A percentile compares a stretch with the other conserved stretches of the same genome.
These are phyloP conservation scores for Catharus bicknelli DNA, from an alignment of 2,113 vertebrate genomes.

Conservation along the genomic window DNA sequence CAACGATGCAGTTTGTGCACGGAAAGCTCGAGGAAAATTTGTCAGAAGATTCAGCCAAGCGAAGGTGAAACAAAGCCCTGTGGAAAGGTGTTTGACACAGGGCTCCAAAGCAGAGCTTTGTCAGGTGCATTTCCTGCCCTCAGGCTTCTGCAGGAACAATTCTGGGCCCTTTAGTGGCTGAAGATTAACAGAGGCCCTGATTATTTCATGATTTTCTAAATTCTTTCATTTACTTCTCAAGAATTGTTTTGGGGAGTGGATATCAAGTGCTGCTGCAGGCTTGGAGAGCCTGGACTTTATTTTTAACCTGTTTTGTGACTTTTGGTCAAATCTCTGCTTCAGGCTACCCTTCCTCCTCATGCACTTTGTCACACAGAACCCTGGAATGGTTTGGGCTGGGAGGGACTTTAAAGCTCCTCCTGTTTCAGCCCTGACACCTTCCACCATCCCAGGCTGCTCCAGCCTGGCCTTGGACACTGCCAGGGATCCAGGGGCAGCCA, in stretches of 20 bases:
- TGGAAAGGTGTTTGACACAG: not conserved
- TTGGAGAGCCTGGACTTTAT: not conserved
- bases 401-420: not conserved
- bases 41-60: slow-evolving; percentile 31
- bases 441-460: accelerated
- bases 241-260: not conserved
- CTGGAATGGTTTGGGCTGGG: not conserved
- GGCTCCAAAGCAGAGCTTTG: not conserved
- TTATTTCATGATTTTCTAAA: not conserved
- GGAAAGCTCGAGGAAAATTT: slow-evolving; percentile 8
- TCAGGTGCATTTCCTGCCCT: slow-evolving; percentile 49
- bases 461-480: accelerated
- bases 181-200: not conserved
- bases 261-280: not conserved
- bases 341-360: not conserved
- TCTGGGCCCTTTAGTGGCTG: not conserved
- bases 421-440: not conserved
- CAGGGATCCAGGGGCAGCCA: not conserved
- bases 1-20: slow-evolving; percentile 63
- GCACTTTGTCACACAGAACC: too few relatives aligned
- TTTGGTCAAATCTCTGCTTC: not conserved
- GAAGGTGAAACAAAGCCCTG: slow-evolving; percentile 32
- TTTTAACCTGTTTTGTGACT: not conserved
- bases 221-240: not conserved
- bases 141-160: not conserved